phyloP scores from a whole-genome alignment of 2,888 invertebrate genomes.

The Eumacrocentrus americanus region DNA sequence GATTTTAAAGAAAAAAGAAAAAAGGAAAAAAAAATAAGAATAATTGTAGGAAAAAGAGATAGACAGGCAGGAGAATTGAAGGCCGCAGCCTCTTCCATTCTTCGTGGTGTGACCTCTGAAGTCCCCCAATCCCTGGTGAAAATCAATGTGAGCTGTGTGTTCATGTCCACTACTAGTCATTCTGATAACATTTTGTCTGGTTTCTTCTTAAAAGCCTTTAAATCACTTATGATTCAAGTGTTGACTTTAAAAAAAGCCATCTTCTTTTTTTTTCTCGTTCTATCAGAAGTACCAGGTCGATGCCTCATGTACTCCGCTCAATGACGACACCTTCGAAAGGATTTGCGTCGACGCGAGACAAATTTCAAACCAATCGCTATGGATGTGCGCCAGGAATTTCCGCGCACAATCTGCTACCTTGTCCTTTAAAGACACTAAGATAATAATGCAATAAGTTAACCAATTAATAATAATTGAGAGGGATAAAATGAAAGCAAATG shows the following conservation, averaged over 20 bases:
- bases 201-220: background rate
- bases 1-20: constrained; percentile 5
- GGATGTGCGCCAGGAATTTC: no score
- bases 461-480: no score
- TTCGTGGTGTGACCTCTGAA: constrained; percentile 41
- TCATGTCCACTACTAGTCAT: constrained; percentile 48
- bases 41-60: constrained; percentile 38
- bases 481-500: no score
- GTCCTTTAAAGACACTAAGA: no score
- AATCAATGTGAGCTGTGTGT: constrained; percentile 49
- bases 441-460: no score
- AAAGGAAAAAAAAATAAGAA: constrained; percentile 23
- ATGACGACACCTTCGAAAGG: background rate
- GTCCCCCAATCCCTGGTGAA: constrained; percentile 46
- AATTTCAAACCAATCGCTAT: background rate
- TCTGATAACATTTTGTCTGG: constrained; percentile 45
- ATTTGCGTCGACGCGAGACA: background rate
- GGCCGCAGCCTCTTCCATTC: constrained; percentile 44
- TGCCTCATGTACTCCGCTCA: background rate
- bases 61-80: constrained; percentile 47
- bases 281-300: background rate
- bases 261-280: constrained; percentile 1
- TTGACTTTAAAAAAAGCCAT: constrained; percentile 12
- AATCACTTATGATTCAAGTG: constrained; percentile 14
- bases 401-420: no score